Percentiles rank a stretch among this genome's conserved stretches.
These are phyloP conservation scores for Anser brachyrhynchus DNA, from an alignment of 2,113 vertebrate species.

Conservation along the genomic window DNA sequence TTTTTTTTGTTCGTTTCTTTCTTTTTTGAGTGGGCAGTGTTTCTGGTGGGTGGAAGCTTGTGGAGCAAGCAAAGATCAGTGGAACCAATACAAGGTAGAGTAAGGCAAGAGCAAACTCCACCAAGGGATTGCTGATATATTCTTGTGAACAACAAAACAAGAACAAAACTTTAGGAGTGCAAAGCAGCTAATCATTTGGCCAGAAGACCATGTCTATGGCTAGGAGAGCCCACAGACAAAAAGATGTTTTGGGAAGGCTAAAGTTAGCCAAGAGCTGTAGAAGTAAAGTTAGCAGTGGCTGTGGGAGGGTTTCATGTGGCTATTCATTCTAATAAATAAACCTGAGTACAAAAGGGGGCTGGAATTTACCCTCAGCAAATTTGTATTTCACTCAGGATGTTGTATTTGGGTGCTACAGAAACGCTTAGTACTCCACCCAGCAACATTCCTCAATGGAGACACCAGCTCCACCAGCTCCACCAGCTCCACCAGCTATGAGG, in stretches of 20 bases:
- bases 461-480: neutral
- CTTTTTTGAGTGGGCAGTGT: neutral
- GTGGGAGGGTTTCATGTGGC: neutral
- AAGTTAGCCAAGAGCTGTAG: neutral
- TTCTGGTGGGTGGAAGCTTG: neutral
- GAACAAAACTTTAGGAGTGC: neutral
- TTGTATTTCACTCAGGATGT: neutral
- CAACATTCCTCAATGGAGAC: neutral
- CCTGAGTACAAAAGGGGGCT: neutral
- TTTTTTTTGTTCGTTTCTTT: too few relatives aligned
- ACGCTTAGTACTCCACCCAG: neutral
- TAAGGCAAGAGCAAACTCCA: neutral
- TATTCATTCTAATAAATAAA: neutral
- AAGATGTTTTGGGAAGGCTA: neutral
- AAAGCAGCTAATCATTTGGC: neutral
- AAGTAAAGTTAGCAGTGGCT: neutral
- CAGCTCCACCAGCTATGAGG: neutral
- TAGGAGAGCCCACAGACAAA: neutral
- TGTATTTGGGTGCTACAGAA: neutral
- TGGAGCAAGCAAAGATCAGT: neutral
- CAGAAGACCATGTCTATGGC: neutral
- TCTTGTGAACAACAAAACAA: neutral
- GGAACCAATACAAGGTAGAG: neutral
- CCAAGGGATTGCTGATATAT: neutral
- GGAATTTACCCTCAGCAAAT: neutral